Conservation (phyloP, 64 coral and sea anemone genomes). For the Acropora yongei region DNA sequence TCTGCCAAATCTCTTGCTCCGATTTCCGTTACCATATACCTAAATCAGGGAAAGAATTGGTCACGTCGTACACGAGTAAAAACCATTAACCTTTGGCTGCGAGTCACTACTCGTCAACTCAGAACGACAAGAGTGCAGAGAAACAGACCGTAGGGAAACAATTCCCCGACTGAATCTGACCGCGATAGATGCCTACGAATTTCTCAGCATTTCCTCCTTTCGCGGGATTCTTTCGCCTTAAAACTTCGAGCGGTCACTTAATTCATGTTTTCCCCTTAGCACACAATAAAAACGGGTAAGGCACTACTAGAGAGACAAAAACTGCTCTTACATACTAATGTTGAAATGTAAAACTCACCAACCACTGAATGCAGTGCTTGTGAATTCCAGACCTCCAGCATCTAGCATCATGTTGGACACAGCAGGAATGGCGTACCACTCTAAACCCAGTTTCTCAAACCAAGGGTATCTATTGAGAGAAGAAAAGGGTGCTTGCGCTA, state of each 20-base stretch:
- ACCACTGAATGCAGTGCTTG: constrained; percentile 80
- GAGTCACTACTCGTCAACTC: not conserved
- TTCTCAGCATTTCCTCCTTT: no score
- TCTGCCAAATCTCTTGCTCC: constrained; percentile 63
- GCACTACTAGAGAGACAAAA: no score
- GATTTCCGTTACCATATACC: constrained; percentile 82
- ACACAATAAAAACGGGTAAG: no score
- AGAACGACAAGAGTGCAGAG: no score
- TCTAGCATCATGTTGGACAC: constrained; percentile 67
- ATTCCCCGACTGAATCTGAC: no score
- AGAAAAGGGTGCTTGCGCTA: not conserved
- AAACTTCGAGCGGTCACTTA: no score
- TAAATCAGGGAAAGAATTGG: not conserved
- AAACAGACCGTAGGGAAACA: no score
- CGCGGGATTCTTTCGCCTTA: no score
- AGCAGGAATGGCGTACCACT: constrained; percentile 74
- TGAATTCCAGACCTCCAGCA: constrained; percentile 78
- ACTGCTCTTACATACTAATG: no score
- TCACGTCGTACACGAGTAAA: not conserved
- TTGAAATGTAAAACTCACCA: constrained; percentile 54
- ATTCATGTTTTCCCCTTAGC: no score
- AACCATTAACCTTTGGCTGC: not conserved
- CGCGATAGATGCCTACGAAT: no score
- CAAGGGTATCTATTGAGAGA: constrained; percentile 57
- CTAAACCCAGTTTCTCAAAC: constrained; percentile 66